These are phyloP conservation scores for Drosophila navojoa DNA, from an alignment of 1,140 invertebrate species.

Conservation along the genomic window DNA sequence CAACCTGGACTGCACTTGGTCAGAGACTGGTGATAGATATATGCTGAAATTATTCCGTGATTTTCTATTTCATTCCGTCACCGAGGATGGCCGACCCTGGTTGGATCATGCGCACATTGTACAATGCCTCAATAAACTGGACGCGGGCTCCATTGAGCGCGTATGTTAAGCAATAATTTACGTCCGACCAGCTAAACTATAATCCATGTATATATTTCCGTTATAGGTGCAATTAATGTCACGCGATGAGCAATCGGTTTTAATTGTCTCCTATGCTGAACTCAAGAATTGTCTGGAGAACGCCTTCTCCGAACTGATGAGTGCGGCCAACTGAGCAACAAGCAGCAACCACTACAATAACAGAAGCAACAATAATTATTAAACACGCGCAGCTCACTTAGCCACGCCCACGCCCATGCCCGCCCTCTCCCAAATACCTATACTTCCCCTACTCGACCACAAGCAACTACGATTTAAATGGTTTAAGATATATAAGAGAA, in stretches of 20 bases:
- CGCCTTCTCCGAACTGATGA: constrained; percentile 93
- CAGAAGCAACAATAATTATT: constrained; percentile 18
- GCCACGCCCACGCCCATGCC: constrained; percentile 20
- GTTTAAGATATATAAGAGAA: constrained; percentile 59
- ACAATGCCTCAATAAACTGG: constrained; percentile 96
- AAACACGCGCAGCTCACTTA: constrained; percentile 66
- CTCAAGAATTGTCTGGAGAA: constrained; percentile 97
- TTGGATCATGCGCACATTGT: constrained; percentile 97
- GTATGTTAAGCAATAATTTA: constrained; percentile 84
- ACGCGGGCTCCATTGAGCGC: constrained; percentile 94
- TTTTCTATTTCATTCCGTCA: constrained; percentile 97
- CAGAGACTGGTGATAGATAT: constrained; percentile 98
- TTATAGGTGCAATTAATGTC: constrained; percentile 96
- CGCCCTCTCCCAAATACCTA: constrained; percentile 23
- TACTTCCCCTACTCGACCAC: constrained; percentile 56
- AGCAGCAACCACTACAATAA: constrained; percentile 16
- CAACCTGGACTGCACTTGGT: constrained; percentile 96
- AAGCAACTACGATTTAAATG: constrained; percentile 69
- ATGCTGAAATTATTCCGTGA: constrained; percentile 99
- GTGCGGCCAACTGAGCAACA: constrained; percentile 83
- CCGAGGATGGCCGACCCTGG: constrained; percentile 96
- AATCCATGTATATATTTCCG: neutral
- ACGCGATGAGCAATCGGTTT: constrained; percentile 96
- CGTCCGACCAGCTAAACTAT: neutral
- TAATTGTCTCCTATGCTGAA: constrained; percentile 97